Conservation (phyloP, 1,140 invertebrate species). For the Pteromalus puparum region DNA sequence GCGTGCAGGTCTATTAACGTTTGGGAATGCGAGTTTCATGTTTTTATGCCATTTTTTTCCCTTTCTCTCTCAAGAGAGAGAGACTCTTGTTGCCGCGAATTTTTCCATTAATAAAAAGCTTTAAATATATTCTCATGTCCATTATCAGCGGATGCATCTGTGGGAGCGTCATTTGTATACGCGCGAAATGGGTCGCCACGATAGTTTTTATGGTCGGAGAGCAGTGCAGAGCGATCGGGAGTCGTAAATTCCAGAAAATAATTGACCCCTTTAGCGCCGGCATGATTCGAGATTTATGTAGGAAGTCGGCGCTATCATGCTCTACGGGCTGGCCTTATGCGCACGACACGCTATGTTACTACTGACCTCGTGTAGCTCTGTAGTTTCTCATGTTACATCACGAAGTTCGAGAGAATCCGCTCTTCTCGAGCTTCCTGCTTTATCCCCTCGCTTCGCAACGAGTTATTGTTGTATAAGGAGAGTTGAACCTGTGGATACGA, state of each 20-base stretch:
- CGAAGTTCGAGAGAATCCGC: no score
- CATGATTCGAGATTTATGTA: constrained; percentile 8
- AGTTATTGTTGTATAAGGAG: no score
- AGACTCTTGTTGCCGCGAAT: background rate
- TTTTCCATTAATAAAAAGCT: background rate
- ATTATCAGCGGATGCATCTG: no score
- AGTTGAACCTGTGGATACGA: no score
- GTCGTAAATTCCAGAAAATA: no score
- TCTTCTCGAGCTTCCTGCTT: no score
- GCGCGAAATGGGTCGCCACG: background rate
- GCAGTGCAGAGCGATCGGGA: no score
- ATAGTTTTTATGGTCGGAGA: background rate
- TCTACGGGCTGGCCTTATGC: no score
- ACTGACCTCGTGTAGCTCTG: background rate
- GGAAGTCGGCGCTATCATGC: no score
- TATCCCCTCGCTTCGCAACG: no score
- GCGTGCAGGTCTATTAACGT: background rate
- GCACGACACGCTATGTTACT: background rate
- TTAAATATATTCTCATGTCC: background rate
- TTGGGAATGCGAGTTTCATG: background rate
- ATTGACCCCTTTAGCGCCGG: background rate
- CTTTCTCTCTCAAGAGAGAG: background rate
- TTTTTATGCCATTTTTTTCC: background rate
- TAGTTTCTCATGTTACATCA: no score
- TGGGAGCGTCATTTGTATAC: no score